Evolutionary conservation across 2,888 invertebrate species (phyloP).

Genomic region (Heliothis peltigera): DNA sequence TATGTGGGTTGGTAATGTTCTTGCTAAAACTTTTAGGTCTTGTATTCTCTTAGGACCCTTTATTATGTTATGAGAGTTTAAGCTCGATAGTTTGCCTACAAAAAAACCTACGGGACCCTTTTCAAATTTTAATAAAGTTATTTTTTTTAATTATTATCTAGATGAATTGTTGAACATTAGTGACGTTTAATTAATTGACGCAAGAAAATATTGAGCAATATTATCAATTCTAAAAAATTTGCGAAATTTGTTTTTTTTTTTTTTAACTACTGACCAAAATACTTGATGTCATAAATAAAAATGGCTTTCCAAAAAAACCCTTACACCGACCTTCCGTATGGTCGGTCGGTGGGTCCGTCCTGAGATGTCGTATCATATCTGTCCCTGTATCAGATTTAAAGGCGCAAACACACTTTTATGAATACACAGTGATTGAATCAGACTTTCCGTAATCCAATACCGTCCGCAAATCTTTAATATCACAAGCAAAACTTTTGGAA

Average conservation of each 20-base stretch:
- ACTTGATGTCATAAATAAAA: no score
- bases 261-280: no score
- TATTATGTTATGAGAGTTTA: constrained; percentile 3
- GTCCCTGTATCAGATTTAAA: constrained; percentile 31
- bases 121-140: no score
- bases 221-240: no score
- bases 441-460: constrained; percentile 63
- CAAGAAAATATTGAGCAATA: no score
- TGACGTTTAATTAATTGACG: no score
- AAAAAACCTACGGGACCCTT: background rate
- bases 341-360: no score
- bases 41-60: background rate
- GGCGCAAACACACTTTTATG: constrained; percentile 30
- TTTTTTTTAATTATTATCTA: background rate
- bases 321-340: no score
- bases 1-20: constrained; percentile 22
- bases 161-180: no score
- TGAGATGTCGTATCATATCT: constrained; percentile 9
- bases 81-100: constrained; percentile 7
- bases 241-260: no score
- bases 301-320: constrained; percentile 29
- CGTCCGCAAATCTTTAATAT: constrained; percentile 62
- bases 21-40: constrained; percentile 18
- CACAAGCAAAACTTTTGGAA: constrained; percentile 47
- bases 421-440: constrained; percentile 31